These are phyloP conservation scores for Theretra japonica DNA, from an alignment of 2,888 invertebrate species.

Conservation along the genomic window DNA sequence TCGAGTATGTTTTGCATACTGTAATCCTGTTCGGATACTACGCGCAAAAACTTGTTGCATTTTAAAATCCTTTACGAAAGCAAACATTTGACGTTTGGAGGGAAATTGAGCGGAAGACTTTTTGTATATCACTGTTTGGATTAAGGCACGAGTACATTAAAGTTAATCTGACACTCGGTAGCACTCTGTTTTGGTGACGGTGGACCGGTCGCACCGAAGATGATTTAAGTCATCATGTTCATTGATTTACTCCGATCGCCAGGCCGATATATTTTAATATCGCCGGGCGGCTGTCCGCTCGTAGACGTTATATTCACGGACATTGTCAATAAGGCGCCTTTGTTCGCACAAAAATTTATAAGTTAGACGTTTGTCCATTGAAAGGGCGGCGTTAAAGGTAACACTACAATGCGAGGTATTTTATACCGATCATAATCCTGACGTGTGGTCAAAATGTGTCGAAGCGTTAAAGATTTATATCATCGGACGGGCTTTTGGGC, in stretches of 20 bases:
- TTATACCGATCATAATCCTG: conserved; percentile 78
- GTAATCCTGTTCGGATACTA: conserved; percentile 68
- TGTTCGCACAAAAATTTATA: conserved; percentile 82
- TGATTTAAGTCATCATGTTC: conserved; percentile 70
- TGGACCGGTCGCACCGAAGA: conserved; percentile 49
- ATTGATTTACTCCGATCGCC: conserved; percentile 77
- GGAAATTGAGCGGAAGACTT: conserved; percentile 77
- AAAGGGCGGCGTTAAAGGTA: conserved; percentile 58
- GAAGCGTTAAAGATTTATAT: conserved; percentile 81
- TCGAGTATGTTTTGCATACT: conserved; percentile 73
- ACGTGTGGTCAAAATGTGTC: conserved; percentile 83
- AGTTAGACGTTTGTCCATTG: conserved; percentile 79
- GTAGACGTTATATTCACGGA: conserved; percentile 71
- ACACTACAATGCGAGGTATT: conserved; percentile 70
- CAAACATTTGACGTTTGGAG: conserved; percentile 81
- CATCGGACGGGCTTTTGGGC: conserved; percentile 51
- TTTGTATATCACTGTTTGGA: conserved; percentile 62
- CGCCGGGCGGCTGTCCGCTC: conserved; percentile 67
- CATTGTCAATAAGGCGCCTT: conserved; percentile 81
- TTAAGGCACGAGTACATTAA: conserved; percentile 52
- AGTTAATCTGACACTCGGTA: conserved; percentile 62
- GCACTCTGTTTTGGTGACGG: conserved; percentile 51
- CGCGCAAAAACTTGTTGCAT: conserved; percentile 80
- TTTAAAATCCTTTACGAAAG: conserved; percentile 81
- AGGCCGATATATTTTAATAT: conserved; percentile 77